A percentile compares a stretch with the other conserved stretches of the same genome.
Conservation (phyloP, 2,888 invertebrate genomes). For the Homarus gammarus region DNA sequence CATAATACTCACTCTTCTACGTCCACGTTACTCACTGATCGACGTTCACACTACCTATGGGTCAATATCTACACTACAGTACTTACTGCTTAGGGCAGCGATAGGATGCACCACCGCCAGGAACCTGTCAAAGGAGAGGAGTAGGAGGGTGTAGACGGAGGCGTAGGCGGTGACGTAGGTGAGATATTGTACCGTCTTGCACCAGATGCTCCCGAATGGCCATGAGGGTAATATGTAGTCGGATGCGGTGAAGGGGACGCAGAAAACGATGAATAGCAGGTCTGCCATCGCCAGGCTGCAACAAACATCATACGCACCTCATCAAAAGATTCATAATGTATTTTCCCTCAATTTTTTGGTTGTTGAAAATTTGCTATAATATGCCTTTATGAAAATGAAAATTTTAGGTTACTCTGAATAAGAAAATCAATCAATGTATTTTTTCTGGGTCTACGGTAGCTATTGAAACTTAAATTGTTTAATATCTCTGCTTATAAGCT, state of each 20-base stretch:
- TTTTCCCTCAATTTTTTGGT: too few relatives aligned
- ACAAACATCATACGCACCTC: too few relatives aligned
- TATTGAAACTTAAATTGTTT: too few relatives aligned
- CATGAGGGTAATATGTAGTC: constrained; percentile 92
- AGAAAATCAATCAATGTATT: too few relatives aligned
- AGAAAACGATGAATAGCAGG: constrained; percentile 82
- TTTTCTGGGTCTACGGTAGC: too few relatives aligned
- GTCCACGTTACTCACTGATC: too few relatives aligned
- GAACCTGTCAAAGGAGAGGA: constrained; percentile 94
- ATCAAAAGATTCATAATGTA: too few relatives aligned
- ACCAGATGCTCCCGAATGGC: constrained; percentile 95
- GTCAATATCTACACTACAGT: background rate
- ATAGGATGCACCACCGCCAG: constrained; percentile 96
- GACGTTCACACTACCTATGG: background rate
- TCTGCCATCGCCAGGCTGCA: constrained; percentile 80
- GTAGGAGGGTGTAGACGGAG: constrained; percentile 94
- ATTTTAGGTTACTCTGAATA: too few relatives aligned
- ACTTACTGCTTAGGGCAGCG: constrained; percentile 85
- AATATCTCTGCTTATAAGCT: too few relatives aligned
- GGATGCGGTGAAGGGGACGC: constrained; percentile 83
- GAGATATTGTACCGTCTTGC: constrained; percentile 93
- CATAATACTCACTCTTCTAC: too few relatives aligned
- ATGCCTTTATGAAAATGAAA: too few relatives aligned
- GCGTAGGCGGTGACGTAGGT: constrained; percentile 95
- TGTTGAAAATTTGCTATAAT: too few relatives aligned